Conservation (phyloP, 2,888 invertebrate species). For the Protophormia terraenovae region DNA sequence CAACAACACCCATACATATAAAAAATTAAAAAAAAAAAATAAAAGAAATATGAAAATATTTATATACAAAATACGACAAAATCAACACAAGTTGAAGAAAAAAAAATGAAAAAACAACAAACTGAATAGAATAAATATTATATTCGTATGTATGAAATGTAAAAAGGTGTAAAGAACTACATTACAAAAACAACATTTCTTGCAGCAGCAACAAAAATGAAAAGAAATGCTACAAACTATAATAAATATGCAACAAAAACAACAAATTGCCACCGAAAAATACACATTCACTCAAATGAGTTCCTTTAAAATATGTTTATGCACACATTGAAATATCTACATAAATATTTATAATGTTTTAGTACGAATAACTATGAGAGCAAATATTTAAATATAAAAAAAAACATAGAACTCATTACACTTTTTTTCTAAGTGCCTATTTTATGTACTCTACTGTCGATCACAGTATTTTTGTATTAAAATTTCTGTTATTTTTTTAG, state of each 20-base stretch:
- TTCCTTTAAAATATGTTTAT: neutral
- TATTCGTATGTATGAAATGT: constrained; percentile 10
- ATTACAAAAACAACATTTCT: constrained; percentile 30
- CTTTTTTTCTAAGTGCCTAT: too few relatives aligned
- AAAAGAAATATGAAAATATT: constrained; percentile 48
- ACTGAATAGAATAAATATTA: constrained; percentile 22
- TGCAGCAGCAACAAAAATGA: neutral
- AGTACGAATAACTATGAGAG: neutral
- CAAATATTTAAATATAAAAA: too few relatives aligned
- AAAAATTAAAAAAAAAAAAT: neutral
- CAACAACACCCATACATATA: neutral
- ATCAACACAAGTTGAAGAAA: constrained; percentile 2
- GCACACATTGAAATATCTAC: neutral
- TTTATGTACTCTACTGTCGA: too few relatives aligned
- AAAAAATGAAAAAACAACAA: constrained; percentile 16
- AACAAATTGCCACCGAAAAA: neutral
- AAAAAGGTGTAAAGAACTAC: constrained; percentile 62
- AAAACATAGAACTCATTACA: too few relatives aligned
- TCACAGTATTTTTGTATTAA: too few relatives aligned
- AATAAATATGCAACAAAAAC: constrained; percentile 56
- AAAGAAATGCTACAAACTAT: constrained; percentile 61
- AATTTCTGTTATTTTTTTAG: too few relatives aligned
- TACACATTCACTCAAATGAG: too few relatives aligned
- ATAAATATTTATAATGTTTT: constrained; percentile 38
- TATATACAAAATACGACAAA: constrained; percentile 14